Base-by-base conservation (phyloP, 2,797 vertebrate genomes). In the Schizopygopsis malacanthus region DNA sequence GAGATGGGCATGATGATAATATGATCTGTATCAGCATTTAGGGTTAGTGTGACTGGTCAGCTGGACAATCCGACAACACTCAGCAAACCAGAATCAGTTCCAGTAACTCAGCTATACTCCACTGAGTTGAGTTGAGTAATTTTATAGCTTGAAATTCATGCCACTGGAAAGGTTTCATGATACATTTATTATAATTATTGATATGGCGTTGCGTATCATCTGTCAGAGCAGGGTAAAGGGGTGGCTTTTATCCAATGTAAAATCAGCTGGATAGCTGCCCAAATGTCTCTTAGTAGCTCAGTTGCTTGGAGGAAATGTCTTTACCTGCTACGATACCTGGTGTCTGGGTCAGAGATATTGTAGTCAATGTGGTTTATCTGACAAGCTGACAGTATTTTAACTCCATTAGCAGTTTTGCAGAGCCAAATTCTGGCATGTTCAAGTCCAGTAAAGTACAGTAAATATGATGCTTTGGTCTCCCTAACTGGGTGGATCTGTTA, bases 201-300 rank as follows among this genome's bases (percentile, higher is more conserved):
- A 67, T 41, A 76, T 77, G 22, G 45, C 56, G 37, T 43, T 69
- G 20, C 10, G 72, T 37, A 65, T 16, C 20, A 28, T 72, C 13
- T 65, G 56, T 77, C 45, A 56, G 43, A 65, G 43, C 22, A 76
- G 59, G 59, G 16, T 20, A 37, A 84, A 67, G 33, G 45, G n/a
- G 28, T 33, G 15, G 59, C 16, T 84, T 54, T 77, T 54, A 69
- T 67, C 22, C n/a, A 43, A 2, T 69, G 22, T 54, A 56, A 69
- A 78, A 52, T 69, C 33, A 54, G 37, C 61, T 84, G 73, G 47
- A 65, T 47, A 41, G 61, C 61, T 78, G 73, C 61, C 61, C 45
- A 67, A 61, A 67, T 39, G 37, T 67, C 59, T 67, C 52, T 83
- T 83, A 67, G 45, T 16, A 41, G 37, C 59, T 67, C 28, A 1